Conservation (phyloP, 2,888 invertebrate species). For the Calephelis perditalis region DNA sequence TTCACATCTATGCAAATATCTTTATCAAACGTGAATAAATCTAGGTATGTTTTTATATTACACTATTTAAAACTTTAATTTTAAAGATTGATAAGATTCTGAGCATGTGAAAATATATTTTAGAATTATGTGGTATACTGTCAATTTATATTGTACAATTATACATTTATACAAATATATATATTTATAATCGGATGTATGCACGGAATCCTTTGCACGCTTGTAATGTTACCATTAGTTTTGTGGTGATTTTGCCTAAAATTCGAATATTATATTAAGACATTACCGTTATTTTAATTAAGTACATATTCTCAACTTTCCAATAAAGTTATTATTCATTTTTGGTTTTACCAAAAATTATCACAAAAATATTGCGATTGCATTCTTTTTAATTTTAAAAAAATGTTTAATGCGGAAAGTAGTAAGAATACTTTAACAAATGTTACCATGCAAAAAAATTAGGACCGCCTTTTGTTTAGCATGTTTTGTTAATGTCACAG, state of each 20-base stretch:
- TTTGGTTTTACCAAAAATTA: too few relatives aligned
- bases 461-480: background rate
- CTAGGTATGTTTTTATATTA: too few relatives aligned
- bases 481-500: conserved; percentile 8
- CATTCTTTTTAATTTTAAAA: too few relatives aligned
- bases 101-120: background rate
- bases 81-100: too few relatives aligned
- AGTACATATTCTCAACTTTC: background rate
- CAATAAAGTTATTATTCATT: background rate
- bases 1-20: too few relatives aligned
- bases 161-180: conserved; percentile 25
- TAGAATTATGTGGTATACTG: conserved; percentile 17
- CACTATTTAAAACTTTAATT: too few relatives aligned
- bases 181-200: conserved; percentile 20
- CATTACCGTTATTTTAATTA: conserved; percentile 14
- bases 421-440: too few relatives aligned
- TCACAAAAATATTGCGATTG: too few relatives aligned
- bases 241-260: conserved; percentile 35
- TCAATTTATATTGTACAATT: conserved; percentile 27
- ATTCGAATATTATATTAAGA: conserved; percentile 32
- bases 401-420: too few relatives aligned
- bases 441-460: too few relatives aligned
- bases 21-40: too few relatives aligned
- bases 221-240: conserved; percentile 42
- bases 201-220: conserved; percentile 32